These are phyloP conservation scores for Montipora capitata DNA, from an alignment of 92 coral and sea anemone genomes.

Conservation along the genomic window DNA sequence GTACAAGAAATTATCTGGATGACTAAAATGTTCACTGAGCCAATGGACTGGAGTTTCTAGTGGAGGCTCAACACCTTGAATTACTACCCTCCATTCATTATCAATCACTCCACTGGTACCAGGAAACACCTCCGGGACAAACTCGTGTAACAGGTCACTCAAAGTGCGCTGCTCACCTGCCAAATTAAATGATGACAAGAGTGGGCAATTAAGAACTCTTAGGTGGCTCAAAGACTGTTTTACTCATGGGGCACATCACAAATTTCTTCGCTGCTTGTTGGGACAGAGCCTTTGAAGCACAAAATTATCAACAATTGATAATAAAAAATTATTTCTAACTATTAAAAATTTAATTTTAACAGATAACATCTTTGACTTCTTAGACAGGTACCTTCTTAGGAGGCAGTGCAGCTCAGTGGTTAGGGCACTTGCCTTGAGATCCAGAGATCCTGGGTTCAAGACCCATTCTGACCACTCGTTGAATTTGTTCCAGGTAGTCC, in stretches of 20 bases:
- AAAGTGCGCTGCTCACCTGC: conserved; percentile 89
- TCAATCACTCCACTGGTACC: conserved; percentile 72
- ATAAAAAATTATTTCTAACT: too few species aligned
- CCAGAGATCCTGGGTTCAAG: too few species aligned
- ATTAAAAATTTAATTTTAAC: too few species aligned
- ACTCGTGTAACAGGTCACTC: conserved; percentile 83
- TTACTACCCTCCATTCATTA: conserved; percentile 87
- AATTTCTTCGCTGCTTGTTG: background rate
- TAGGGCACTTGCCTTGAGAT: too few species aligned
- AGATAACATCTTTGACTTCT: too few species aligned
- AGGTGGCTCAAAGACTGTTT: background rate
- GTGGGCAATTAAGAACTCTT: background rate
- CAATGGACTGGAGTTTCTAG: conserved; percentile 97
- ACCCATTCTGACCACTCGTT: too few species aligned
- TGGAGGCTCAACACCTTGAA: conserved; percentile 97
- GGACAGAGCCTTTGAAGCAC: too few species aligned
- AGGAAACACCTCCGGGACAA: conserved; percentile 82
- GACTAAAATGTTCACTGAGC: conserved; percentile 98
- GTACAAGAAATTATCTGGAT: conserved; percentile 96
- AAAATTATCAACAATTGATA: too few species aligned
- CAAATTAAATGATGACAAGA: background rate
- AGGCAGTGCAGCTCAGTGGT: too few species aligned
- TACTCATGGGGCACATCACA: too few species aligned
- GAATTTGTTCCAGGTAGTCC: too few species aligned
- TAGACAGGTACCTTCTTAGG: too few species aligned